These are phyloP conservation scores for Drosophila jambulina DNA, from an alignment of 1,140 invertebrate species.

Conservation along the genomic window DNA sequence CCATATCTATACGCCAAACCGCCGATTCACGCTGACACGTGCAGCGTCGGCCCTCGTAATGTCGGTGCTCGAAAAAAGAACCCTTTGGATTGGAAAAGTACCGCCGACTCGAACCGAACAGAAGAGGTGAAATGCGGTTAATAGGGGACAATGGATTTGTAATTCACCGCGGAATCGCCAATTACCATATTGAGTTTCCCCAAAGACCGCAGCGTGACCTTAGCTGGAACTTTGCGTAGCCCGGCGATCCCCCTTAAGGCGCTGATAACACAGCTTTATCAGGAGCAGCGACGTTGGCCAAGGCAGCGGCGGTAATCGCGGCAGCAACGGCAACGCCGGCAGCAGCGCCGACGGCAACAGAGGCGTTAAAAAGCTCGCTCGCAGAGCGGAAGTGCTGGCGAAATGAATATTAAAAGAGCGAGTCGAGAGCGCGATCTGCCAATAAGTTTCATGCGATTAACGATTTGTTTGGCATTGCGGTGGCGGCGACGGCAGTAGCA, in stretches of 20 bases:
- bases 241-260: constrained; percentile 9
- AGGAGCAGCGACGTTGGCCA: constrained; percentile 8
- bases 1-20: not conserved
- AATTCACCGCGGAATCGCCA: constrained; percentile 37
- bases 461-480: constrained; percentile 73
- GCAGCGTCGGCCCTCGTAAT: constrained; percentile 8
- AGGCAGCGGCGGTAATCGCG: constrained; percentile 12
- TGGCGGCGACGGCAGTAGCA: constrained; percentile 29
- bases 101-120: constrained; percentile 7
- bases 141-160: constrained; percentile 39
- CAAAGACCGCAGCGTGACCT: constrained; percentile 18
- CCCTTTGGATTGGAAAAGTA: constrained; percentile 37
- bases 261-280: constrained; percentile 45
- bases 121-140: constrained; percentile 6
- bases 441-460: constrained; percentile 77
- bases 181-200: constrained; percentile 32
- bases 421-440: constrained; percentile 31
- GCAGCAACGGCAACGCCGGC: constrained; percentile 1
- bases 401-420: constrained; percentile 33
- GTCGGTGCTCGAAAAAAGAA: constrained; percentile 28
- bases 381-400: constrained; percentile 32
- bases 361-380: constrained; percentile 36
- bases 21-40: constrained; percentile 33
- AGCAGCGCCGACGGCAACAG: constrained; percentile 1
- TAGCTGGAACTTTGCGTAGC: constrained; percentile 4